Evolutionary conservation across 1,140 invertebrate species (phyloP).

Genomic region (Cylas formicarius): DNA sequence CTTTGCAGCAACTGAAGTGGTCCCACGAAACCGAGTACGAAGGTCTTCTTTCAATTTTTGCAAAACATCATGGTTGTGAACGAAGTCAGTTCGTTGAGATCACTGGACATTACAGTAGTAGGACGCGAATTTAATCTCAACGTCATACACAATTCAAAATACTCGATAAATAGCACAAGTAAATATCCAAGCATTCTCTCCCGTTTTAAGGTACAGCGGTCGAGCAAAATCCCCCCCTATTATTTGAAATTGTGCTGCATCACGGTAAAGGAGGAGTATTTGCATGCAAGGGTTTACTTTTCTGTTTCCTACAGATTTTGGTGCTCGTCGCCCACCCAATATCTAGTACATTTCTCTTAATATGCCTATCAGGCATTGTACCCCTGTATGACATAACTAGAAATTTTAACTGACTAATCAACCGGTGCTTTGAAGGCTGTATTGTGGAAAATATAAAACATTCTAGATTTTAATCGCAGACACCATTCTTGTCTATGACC

Average conservation of each 20-base stretch:
- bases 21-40: too few species aligned
- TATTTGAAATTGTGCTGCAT: too few species aligned
- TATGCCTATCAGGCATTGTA: too few species aligned
- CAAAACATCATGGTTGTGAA: too few species aligned
- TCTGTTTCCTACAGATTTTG: conserved; percentile 11
- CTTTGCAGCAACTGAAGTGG: too few species aligned
- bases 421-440: conserved; percentile 8
- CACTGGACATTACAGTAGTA: too few species aligned
- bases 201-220: conserved; percentile 27
- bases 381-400: background rate
- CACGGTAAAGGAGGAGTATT: conserved; percentile 20
- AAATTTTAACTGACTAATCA: conserved; percentile 4
- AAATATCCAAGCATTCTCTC: conserved; percentile 29
- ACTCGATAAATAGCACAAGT: too few species aligned
- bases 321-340: conserved; percentile 10
- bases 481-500: conserved; percentile 4
- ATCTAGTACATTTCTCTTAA: conserved; percentile 19
- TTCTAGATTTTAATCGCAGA: conserved; percentile 1
- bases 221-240: conserved; percentile 34
- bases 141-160: too few species aligned
- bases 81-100: too few species aligned
- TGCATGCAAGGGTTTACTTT: conserved; percentile 21
- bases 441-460: conserved; percentile 13
- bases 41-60: too few species aligned
- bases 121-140: too few species aligned